Evolutionary conservation across 1,140 invertebrate species (phyloP).

Genomic region (Drosophila kikkawai): DNA sequence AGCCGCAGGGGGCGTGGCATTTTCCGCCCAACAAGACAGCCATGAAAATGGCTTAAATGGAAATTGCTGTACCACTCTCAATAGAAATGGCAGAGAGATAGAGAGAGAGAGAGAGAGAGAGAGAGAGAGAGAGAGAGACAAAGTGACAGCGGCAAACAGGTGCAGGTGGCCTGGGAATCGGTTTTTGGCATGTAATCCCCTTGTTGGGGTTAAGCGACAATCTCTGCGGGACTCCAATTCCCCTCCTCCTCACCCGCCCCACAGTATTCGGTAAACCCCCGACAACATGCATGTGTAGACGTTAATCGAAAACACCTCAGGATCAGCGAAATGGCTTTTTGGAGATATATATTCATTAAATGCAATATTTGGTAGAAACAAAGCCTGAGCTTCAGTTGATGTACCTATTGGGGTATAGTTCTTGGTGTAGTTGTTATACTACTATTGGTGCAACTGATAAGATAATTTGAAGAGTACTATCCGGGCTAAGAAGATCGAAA

Average conservation of each 20-base stretch:
- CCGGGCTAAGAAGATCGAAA: no score
- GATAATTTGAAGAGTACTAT: not conserved
- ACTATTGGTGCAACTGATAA: not conserved
- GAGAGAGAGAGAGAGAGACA: not conserved
- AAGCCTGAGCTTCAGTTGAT: no score
- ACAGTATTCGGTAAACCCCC: not conserved
- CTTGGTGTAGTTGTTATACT: not conserved
- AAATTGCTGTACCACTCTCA: slow-evolving; percentile 35
- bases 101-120: no score
- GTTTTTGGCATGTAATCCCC: slow-evolving; percentile 37
- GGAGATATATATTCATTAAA: not conserved
- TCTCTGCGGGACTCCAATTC: slow-evolving; percentile 31
- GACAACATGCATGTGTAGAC: slow-evolving; percentile 11
- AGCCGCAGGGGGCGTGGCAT: slow-evolving; percentile 26
- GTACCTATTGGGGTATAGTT: not conserved
- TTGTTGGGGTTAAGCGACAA: slow-evolving; percentile 38
- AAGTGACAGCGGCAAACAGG: slow-evolving; percentile 9
- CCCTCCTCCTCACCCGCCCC: not conserved
- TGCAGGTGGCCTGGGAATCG: slow-evolving; percentile 33
- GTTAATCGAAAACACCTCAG: slow-evolving; percentile 30
- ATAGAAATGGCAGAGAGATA: not conserved
- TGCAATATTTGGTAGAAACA: not conserved
- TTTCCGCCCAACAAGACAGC: slow-evolving; percentile 21
- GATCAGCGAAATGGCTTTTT: not conserved
- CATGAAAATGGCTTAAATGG: slow-evolving; percentile 46